Percentiles rank a stretch among this genome's conserved stretches.
phyloP scores from a whole-genome alignment of 2,797 vertebrate genomes.

The Anabacerthia variegaticeps region DNA sequence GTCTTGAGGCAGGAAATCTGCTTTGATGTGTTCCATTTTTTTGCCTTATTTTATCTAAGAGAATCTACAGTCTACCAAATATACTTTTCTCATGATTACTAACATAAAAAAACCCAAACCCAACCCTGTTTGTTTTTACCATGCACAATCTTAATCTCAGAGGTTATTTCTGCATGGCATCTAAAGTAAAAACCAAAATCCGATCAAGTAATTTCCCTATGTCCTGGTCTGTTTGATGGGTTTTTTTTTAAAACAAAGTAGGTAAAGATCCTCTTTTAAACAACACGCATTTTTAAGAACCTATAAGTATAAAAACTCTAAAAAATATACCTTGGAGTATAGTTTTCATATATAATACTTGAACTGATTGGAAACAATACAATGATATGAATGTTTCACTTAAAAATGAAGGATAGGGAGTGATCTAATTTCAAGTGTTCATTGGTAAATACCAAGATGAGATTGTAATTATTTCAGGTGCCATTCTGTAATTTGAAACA shows the following conservation, averaged over 20 bases:
- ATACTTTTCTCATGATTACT: neutral
- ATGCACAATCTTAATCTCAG: neutral
- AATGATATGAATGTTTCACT: neutral
- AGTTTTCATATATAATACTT: neutral
- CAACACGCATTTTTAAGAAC: neutral
- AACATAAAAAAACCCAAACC: neutral
- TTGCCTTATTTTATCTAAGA: neutral
- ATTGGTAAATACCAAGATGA: neutral
- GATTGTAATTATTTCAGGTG: neutral
- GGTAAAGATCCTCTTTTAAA: neutral
- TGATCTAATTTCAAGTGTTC: neutral
- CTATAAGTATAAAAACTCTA: neutral
- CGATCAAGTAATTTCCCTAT: rapidly evolving
- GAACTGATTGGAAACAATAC: neutral
- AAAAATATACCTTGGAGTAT: neutral
- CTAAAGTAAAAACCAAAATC: neutral
- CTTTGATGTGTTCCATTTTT: neutral
- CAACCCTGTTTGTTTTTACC: neutral
- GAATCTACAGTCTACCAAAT: neutral
- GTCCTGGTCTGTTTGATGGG: neutral
- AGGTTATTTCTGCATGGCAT: neutral
- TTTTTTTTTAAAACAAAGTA: neutral
- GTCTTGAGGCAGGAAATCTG: neutral
- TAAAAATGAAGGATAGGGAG: neutral
- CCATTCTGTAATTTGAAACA: neutral